Percentiles rank a stretch among this genome's conserved stretches.
These are phyloP conservation scores for Cephus sareptanus DNA, from an alignment of 2,888 invertebrate genomes.

Conservation along the genomic window DNA sequence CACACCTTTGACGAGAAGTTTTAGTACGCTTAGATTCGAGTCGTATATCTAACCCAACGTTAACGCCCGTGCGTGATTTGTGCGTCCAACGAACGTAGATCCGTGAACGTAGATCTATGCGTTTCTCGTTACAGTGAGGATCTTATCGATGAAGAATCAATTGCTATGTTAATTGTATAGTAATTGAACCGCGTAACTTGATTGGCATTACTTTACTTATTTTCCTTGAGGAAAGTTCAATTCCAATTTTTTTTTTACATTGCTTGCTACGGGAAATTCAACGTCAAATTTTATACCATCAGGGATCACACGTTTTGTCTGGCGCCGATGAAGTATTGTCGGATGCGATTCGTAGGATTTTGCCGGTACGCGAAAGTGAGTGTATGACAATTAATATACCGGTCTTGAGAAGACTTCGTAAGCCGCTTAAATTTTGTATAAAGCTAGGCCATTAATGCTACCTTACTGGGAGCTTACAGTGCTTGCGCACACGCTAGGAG, in stretches of 20 bases:
- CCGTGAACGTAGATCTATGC: background rate
- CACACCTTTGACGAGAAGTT: slow-evolving; percentile 1
- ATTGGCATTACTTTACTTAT: background rate
- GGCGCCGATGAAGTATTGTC: background rate
- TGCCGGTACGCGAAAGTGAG: background rate
- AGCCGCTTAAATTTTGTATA: slow-evolving; percentile 48
- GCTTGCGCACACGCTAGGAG: slow-evolving; percentile 30
- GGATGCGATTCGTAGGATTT: background rate
- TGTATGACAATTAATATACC: slow-evolving; percentile 32
- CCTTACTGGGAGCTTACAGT: slow-evolving; percentile 38
- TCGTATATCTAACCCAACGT: slow-evolving; percentile 9
- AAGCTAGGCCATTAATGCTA: slow-evolving; percentile 42
- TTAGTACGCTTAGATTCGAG: background rate
- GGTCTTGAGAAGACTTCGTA: slow-evolving; percentile 32
- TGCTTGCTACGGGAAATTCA: slow-evolving; percentile 12
- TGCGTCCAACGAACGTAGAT: slow-evolving; percentile 25
- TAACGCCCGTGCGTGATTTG: slow-evolving; percentile 32
- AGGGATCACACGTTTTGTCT: slow-evolving; percentile 9
- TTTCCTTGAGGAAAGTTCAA: background rate
- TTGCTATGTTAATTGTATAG: background rate
- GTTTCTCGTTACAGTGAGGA: background rate
- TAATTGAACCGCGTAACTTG: background rate
- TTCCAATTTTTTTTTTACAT: background rate
- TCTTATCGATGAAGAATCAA: background rate
- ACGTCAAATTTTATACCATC: slow-evolving; percentile 29